Evolutionary conservation across 1,140 invertebrate species (phyloP), one percentile per base, ranked within the genome.

Genomic region (Trichogramma pretiosum): DNA sequence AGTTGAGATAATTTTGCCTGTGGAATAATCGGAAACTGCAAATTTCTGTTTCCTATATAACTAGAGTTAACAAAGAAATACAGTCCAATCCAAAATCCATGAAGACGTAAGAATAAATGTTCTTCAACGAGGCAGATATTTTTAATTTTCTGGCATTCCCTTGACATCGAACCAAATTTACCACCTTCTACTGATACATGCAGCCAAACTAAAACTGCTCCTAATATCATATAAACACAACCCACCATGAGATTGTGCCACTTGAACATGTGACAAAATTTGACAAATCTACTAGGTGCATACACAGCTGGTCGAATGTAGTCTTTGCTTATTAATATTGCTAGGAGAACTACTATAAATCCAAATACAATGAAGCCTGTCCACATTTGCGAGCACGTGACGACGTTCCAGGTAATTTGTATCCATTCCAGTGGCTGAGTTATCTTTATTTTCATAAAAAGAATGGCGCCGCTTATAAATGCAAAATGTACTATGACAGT

Each of bases 41-140:
- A 53, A 37, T 61, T 56, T 23, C 57, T 56, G 1, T 39, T 32
- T 5, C 46, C 47, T 13, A 75, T 68, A 9, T 82, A 67, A 36
- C 76, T 72, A 30, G 74, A 74, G 53, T 74, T 77, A 0, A 77
- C 53, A 53, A 83, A 85, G 55, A 80, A 81, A 55, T 80, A 83
- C 42, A 82, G 65, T 35, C 83, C 83, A 46, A 77, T 80, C 74
- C 78, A 83, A 32, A 83, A 69, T 16, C 84, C 84, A 43, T 77
- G 76, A 49, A 81, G 66, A 10, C 83, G 65, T 14, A 86, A 54
- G 56, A 82, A 84, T 9, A 76, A 70, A 40, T 76, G 66, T 47
- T 75, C 70, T 50, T 78, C 76, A 28, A 71, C 67, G 4, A 81
- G 53, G 51, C 73, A 77, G 0, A 33, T 53, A 11, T 52, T 56